Percentiles rank a stretch among this genome's conserved stretches.
Conservation (phyloP, 1,140 invertebrate species). For the Chironomus tepperi region DNA sequence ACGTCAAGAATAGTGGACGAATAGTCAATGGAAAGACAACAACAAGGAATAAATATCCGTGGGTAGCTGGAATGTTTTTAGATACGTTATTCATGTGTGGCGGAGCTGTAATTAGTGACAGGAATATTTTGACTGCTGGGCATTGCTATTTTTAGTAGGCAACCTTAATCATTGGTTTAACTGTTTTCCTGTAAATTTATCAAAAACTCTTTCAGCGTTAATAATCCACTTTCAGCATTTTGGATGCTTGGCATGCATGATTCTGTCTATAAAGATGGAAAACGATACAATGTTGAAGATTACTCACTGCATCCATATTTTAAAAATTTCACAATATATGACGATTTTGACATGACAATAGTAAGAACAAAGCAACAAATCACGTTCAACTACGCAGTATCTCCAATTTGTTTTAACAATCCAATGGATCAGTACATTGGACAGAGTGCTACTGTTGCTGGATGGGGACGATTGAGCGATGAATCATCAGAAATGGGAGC, state of each 20-base stretch:
- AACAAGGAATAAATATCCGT: neutral
- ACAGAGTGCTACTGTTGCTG: neutral
- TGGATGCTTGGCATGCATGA: neutral
- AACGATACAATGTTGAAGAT: neutral
- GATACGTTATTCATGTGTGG: neutral
- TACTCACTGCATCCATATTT: neutral
- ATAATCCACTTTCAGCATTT: neutral
- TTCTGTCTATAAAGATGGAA: neutral
- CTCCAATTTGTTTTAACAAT: neutral
- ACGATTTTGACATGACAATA: neutral
- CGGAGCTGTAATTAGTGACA: neutral
- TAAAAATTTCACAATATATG: neutral
- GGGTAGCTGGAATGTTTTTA: neutral
- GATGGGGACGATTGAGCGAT: neutral
- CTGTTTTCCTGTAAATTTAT: neutral
- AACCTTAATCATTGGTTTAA: neutral
- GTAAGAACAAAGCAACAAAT: neutral
- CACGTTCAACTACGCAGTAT: neutral
- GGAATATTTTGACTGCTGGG: neutral
- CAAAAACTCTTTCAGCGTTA: neutral
- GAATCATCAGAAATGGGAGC: neutral
- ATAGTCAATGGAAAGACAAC: neutral
- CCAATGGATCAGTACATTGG: neutral
- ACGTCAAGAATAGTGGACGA: neutral
- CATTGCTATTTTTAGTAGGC: constrained; percentile 1